A percentile compares a stretch with the other conserved stretches of the same genome.
Conservation (phyloP, 1,140 invertebrate genomes). For the Zaprionus camerounensis region DNA sequence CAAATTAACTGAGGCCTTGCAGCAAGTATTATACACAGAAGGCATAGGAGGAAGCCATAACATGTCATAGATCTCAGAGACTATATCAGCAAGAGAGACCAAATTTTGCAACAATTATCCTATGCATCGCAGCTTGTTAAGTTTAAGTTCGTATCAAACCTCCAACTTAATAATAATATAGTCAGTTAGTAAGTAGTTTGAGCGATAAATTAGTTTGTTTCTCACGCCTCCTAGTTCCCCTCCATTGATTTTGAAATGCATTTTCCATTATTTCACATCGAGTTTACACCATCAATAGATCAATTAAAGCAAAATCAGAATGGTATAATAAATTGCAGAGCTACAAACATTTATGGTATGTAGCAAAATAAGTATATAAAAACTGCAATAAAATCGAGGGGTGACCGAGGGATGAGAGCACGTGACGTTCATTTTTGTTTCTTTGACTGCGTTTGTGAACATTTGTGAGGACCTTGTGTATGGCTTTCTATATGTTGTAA, state of each 20-base stretch:
- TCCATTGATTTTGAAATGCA: background rate
- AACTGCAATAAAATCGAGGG: constrained; percentile 4
- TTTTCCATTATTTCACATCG: background rate
- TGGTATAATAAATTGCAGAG: background rate
- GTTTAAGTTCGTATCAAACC: no score
- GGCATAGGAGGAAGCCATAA: background rate
- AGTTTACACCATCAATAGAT: background rate
- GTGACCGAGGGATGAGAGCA: background rate
- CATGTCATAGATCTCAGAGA: background rate
- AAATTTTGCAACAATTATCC: no score
- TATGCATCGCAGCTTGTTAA: no score
- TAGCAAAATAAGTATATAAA: background rate
- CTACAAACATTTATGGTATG: background rate
- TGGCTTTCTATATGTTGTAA: background rate
- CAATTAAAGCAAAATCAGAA: background rate
- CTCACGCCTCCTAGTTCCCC: background rate
- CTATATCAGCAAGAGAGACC: no score
- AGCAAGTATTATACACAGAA: no score
- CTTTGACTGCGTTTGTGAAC: background rate
- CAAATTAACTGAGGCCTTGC: background rate
- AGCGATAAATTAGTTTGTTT: background rate
- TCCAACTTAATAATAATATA: no score
- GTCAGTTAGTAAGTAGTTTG: no score
- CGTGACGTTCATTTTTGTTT: background rate
- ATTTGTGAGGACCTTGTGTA: background rate